phyloP scores from a whole-genome alignment of 2,888 invertebrate species.

The Drosophila mayaguana region DNA sequence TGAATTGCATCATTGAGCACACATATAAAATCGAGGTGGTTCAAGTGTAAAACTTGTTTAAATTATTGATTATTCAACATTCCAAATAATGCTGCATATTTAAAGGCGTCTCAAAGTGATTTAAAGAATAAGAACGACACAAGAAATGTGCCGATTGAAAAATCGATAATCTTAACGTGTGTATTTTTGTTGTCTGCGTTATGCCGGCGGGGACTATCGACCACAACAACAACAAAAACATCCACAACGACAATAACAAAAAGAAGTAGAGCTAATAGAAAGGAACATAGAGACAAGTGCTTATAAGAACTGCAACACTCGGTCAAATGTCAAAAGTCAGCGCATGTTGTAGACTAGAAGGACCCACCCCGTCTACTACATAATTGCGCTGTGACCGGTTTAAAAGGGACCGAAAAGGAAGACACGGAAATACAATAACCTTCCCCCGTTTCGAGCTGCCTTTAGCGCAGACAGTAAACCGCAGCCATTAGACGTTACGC shows the following conservation, averaged over 20 bases:
- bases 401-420: slow-evolving; percentile 2
- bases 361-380: slow-evolving; percentile 31
- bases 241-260: not conserved
- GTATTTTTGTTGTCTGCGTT: slow-evolving; percentile 40
- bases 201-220: slow-evolving; percentile 63
- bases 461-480: slow-evolving; percentile 38
- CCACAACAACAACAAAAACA: slow-evolving; percentile 52
- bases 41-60: slow-evolving; percentile 1
- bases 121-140: slow-evolving; percentile 17
- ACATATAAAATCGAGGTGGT: not conserved
- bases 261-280: slow-evolving; percentile 1
- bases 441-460: slow-evolving; percentile 21
- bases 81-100: slow-evolving; percentile 37
- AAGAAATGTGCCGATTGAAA: slow-evolving; percentile 55
- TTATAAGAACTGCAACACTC: slow-evolving; percentile 21
- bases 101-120: slow-evolving; percentile 55
- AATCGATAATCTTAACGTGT: slow-evolving; percentile 62
- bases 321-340: slow-evolving; percentile 49
- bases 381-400: slow-evolving; percentile 40
- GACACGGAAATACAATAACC: slow-evolving; percentile 14
- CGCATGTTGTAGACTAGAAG: slow-evolving; percentile 29
- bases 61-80: slow-evolving; percentile 52
- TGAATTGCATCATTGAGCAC: slow-evolving; percentile 2
- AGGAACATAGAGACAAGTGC: slow-evolving; percentile 32
- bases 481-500: slow-evolving; percentile 72